A percentile compares a stretch with the other conserved stretches of the same genome.
Conservation (phyloP, 2,797 vertebrate genomes). For the Sebastes reedi region DNA sequence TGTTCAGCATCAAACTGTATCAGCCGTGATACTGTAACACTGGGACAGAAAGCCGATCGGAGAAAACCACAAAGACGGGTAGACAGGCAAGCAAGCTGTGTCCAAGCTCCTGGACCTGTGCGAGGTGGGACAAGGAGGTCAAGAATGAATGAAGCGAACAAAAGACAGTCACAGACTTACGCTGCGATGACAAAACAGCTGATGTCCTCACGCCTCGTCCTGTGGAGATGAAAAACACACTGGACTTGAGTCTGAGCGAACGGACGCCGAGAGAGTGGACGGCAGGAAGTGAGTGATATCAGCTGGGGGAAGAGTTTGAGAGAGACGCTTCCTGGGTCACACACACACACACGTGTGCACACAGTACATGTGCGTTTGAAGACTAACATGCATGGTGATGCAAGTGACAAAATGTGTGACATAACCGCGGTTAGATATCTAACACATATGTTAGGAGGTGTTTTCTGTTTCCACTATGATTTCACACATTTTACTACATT, state of each 20-base stretch:
- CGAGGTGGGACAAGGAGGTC: neutral
- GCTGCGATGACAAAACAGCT: constrained; percentile 2
- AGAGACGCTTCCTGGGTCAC: constrained; percentile 43
- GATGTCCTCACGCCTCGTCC: neutral
- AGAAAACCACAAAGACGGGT: neutral
- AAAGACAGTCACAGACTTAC: constrained; percentile 31
- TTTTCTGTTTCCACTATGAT: neutral
- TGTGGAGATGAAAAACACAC: neutral
- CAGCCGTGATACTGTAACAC: neutral
- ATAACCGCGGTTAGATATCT: neutral
- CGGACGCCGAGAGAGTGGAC: constrained; percentile 20
- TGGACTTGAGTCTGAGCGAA: neutral
- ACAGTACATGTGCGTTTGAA: neutral
- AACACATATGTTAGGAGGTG: neutral
- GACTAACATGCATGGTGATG: constrained; percentile 31
- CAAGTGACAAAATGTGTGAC: constrained; percentile 24
- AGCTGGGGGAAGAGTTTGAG: constrained; percentile 27
- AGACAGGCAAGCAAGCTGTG: neutral
- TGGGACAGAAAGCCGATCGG: neutral
- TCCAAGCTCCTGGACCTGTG: neutral
- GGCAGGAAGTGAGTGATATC: constrained; percentile 49
- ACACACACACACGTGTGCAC: neutral
- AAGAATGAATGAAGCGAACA: neutral
- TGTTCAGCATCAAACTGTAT: neutral
- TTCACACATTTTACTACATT: neutral